Conservation (phyloP, 2,797 vertebrate genomes). For the Erpetoichthys calabaricus region DNA sequence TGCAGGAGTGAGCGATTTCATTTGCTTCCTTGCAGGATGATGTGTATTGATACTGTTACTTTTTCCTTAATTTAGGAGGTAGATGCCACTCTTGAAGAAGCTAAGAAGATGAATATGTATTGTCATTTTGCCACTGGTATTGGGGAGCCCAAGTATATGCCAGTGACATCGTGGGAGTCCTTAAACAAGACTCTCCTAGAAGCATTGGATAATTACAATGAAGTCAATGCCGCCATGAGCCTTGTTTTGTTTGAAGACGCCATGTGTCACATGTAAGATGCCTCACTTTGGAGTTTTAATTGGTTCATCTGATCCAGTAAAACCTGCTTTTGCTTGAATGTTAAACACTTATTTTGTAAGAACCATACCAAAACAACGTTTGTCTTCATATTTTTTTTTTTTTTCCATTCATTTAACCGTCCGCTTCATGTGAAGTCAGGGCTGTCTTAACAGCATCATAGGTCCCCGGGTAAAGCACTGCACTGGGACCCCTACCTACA, state of each 20-base stretch:
- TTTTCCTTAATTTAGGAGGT: constrained; percentile 43
- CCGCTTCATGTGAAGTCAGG: too few species aligned
- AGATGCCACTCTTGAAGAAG: constrained; percentile 51
- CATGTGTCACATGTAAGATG: constrained; percentile 77
- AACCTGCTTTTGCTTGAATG: too few species aligned
- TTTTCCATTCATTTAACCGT: too few species aligned
- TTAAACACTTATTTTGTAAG: too few species aligned
- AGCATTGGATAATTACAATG: constrained; percentile 73
- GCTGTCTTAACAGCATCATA: too few species aligned
- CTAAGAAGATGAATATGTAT: constrained; percentile 59
- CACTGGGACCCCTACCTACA: too few species aligned
- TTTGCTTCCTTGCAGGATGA: constrained; percentile 32
- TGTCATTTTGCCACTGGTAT: constrained; percentile 77
- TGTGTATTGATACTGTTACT: constrained; percentile 22
- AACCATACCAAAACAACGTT: too few species aligned
- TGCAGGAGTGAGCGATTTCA: constrained; percentile 27
- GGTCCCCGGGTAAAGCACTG: too few species aligned
- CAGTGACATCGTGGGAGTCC: constrained; percentile 64
- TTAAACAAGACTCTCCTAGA: constrained; percentile 66
- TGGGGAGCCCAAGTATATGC: constrained; percentile 67
- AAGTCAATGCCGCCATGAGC: constrained; percentile 72
- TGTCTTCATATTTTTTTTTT: too few species aligned
- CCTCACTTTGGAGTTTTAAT: not conserved
- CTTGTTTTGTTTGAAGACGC: constrained; percentile 89
- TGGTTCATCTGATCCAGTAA: too few species aligned